phyloP scores from a whole-genome alignment of 2,888 invertebrate species.

The Rhamnusium bicolor region DNA sequence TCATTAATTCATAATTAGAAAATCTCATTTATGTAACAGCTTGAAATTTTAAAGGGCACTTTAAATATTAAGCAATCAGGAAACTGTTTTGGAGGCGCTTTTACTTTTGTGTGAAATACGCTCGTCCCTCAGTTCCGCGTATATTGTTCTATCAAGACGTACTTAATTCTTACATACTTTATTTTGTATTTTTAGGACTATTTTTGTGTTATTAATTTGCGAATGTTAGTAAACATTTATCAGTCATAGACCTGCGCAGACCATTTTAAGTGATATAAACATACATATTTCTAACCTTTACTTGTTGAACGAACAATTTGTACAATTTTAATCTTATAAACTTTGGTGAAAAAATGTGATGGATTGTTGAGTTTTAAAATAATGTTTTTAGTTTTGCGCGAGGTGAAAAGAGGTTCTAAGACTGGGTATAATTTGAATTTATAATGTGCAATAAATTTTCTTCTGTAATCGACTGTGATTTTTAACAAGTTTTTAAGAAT shows the following conservation, averaged over 20 bases:
- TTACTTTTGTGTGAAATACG: background rate
- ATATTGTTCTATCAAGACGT: background rate
- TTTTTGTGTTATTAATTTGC: constrained; percentile 28
- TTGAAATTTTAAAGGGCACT: background rate
- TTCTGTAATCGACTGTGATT: constrained; percentile 1
- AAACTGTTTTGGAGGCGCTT: background rate
- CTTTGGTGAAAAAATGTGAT: constrained; percentile 3
- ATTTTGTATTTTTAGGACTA: constrained; percentile 15
- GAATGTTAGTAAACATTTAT: constrained; percentile 25
- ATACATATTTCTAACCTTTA: constrained; percentile 13
- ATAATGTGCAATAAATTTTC: background rate
- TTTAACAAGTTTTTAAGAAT: background rate
- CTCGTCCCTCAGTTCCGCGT: background rate
- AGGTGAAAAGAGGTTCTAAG: background rate
- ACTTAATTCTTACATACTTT: background rate
- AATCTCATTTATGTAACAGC: constrained; percentile 15
- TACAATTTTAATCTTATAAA: constrained; percentile 5
- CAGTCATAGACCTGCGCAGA: constrained; percentile 3
- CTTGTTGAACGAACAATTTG: constrained; percentile 27
- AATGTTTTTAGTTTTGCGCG: background rate
- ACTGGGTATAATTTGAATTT: background rate
- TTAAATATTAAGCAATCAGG: constrained; percentile 2
- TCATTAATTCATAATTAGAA: constrained; percentile 16
- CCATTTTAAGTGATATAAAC: constrained; percentile 7
- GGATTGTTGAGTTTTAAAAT: constrained; percentile 2